phyloP scores from a whole-genome alignment of 2,797 vertebrate genomes.

The Tolypeutes matacus region DNA sequence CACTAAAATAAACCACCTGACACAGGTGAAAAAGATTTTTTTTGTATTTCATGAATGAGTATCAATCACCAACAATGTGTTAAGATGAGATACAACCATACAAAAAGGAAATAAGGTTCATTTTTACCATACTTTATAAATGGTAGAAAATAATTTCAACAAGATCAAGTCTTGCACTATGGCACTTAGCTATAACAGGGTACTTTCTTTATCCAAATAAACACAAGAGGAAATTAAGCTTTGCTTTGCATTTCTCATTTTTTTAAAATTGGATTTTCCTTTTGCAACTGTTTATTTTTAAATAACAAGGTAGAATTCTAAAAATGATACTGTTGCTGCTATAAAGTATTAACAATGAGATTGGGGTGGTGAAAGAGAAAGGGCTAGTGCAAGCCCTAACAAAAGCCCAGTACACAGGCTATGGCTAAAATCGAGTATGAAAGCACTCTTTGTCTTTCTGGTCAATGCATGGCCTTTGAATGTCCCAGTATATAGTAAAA shows the following conservation, averaged over 20 bases:
- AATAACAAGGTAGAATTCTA: constrained; percentile 76
- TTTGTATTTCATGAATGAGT: constrained; percentile 23
- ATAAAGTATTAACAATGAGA: constrained; percentile 80
- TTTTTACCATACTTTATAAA: constrained; percentile 33
- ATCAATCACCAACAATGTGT: constrained; percentile 30
- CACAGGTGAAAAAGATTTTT: background rate
- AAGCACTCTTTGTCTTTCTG: constrained; percentile 87
- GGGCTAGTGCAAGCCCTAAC: constrained; percentile 77
- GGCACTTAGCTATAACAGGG: background rate
- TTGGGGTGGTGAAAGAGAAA: constrained; percentile 78
- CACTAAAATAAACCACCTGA: background rate
- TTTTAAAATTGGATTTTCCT: constrained; percentile 44
- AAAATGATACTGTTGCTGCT: constrained; percentile 68
- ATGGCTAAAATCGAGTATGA: constrained; percentile 80
- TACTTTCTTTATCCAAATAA: background rate
- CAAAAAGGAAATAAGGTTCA: background rate
- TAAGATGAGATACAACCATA: background rate
- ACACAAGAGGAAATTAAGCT: background rate
- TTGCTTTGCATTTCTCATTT: constrained; percentile 53
- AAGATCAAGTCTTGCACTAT: background rate
- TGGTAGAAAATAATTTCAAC: constrained; percentile 34
- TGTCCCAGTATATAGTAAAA: constrained; percentile 76
- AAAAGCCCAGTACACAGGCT: constrained; percentile 84
- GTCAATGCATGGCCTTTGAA: constrained; percentile 88
- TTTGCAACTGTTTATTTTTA: constrained; percentile 74